Evolutionary conservation across 2,888 invertebrate genomes (phyloP).

Genomic region (Troides oblongomaculatus): DNA sequence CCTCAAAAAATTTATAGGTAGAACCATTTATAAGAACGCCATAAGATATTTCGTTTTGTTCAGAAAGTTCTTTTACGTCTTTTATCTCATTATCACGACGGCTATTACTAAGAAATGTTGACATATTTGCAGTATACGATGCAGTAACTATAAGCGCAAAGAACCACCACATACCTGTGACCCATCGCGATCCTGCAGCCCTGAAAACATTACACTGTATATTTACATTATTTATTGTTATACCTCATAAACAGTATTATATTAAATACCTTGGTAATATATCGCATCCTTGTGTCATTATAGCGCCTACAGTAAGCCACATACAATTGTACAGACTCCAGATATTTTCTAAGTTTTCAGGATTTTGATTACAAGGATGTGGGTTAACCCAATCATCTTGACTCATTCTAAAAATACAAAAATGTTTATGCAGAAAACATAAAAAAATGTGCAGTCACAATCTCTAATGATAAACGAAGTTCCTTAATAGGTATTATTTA

Average conservation of each 20-base stretch:
- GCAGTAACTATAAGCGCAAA: slow-evolving; percentile 95
- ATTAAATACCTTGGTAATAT: slow-evolving; percentile 89
- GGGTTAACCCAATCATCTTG: slow-evolving; percentile 97
- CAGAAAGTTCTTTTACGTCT: slow-evolving; percentile 89
- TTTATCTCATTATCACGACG: slow-evolving; percentile 90
- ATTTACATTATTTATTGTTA: background rate
- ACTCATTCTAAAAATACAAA: slow-evolving; percentile 82
- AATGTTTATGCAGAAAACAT: background rate
- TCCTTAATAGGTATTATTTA: too few relatives aligned
- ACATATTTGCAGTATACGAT: slow-evolving; percentile 87
- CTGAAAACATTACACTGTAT: slow-evolving; percentile 60
- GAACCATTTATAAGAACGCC: slow-evolving; percentile 89
- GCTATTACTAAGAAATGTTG: slow-evolving; percentile 90
- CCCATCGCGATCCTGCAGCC: slow-evolving; percentile 92
- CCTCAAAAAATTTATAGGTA: slow-evolving; percentile 91
- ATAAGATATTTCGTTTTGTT: slow-evolving; percentile 91
- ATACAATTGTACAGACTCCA: slow-evolving; percentile 93
- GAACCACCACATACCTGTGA: slow-evolving; percentile 96
- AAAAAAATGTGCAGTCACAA: too few relatives aligned
- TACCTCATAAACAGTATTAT: background rate
- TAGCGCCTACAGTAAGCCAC: slow-evolving; percentile 95
- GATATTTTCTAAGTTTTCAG: slow-evolving; percentile 92
- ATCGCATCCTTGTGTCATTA: slow-evolving; percentile 96
- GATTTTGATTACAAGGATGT: slow-evolving; percentile 91
- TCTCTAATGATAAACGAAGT: too few relatives aligned